Evolutionary conservation across 2,113 vertebrate genomes (phyloP).

Genomic region (Lepus europaeus): DNA sequence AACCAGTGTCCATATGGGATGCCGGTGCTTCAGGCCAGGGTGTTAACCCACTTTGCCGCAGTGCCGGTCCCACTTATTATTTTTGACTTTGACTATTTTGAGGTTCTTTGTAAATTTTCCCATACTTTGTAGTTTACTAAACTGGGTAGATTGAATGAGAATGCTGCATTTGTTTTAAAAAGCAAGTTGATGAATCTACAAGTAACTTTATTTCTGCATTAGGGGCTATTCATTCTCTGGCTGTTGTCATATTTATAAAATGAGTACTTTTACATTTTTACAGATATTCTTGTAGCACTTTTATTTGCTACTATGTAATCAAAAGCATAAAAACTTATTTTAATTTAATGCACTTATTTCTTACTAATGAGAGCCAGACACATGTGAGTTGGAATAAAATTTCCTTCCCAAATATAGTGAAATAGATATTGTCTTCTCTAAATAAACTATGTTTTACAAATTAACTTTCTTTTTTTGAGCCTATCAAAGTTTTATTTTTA

Average conservation of each 20-base stretch:
- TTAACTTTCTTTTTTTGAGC: constrained; percentile 62
- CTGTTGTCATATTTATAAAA: constrained; percentile 6
- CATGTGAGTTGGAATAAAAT: background rate
- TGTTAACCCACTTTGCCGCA: too few relatives aligned
- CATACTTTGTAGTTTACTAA: background rate
- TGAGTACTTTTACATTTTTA: background rate
- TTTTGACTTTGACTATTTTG: background rate
- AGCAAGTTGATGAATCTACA: background rate
- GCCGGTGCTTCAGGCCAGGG: too few relatives aligned
- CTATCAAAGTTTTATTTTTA: constrained; percentile 71
- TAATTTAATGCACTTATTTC: background rate
- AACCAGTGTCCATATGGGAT: too few relatives aligned
- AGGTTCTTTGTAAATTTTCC: background rate
- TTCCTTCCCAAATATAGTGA: background rate
- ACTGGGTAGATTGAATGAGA: background rate
- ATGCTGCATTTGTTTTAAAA: background rate
- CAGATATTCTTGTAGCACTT: background rate
- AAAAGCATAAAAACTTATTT: background rate
- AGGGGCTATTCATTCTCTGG: background rate
- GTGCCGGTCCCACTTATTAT: too few relatives aligned
- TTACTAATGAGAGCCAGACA: background rate
- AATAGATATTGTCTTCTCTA: background rate
- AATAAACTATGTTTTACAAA: background rate
- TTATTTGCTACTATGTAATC: background rate
- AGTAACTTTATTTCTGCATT: background rate